Evolutionary conservation across 2,797 vertebrate genomes (phyloP).

Genomic region (Squalus acanthias): DNA sequence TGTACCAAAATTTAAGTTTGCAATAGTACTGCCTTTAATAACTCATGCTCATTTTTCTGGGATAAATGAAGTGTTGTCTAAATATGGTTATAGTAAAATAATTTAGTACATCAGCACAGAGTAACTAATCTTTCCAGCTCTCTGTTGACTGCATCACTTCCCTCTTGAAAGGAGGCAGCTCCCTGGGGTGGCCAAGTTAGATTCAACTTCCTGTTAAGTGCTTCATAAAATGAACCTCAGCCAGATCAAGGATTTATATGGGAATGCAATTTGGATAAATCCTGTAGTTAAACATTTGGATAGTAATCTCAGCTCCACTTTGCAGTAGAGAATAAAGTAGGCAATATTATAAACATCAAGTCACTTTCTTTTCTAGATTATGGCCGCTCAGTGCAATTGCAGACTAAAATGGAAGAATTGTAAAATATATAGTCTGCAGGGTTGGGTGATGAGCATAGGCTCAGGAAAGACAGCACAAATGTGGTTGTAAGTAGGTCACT

Average conservation of each 20-base stretch:
- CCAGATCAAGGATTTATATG: neutral
- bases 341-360: neutral
- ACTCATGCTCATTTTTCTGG: neutral
- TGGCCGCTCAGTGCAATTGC: neutral
- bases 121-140: neutral
- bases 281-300: neutral
- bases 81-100: too few relatives aligned
- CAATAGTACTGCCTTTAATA: neutral
- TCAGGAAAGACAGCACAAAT: neutral
- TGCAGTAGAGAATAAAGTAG: neutral
- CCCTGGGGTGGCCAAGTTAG: neutral
- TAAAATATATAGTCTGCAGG: neutral
- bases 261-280: neutral
- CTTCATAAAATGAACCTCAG: neutral
- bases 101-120: neutral
- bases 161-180: neutral
- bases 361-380: neutral
- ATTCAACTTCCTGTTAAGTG: neutral
- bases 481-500: neutral
- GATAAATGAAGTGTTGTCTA: too few relatives aligned
- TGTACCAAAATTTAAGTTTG: neutral
- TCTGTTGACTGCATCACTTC: neutral
- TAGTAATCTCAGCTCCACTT: neutral
- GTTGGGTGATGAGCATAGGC: too few relatives aligned
- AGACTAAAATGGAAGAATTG: neutral